Evolutionary conservation across 1,140 invertebrate genomes (phyloP).

Genomic region (Bombus soroeensis): DNA sequence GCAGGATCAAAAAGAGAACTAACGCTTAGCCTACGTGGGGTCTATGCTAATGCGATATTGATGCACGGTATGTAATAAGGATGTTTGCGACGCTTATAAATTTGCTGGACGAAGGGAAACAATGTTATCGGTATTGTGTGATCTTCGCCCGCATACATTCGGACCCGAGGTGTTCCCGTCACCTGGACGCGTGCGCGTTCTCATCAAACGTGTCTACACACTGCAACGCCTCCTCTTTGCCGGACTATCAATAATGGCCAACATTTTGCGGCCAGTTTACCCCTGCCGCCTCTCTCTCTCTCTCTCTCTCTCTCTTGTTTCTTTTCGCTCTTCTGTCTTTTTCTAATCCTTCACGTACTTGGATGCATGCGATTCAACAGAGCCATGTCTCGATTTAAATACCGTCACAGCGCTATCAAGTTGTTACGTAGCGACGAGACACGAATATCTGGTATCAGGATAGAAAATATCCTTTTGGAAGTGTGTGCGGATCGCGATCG

Average conservation of each 20-base stretch:
- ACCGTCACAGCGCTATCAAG: too few species aligned
- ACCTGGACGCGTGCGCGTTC: constrained; percentile 50
- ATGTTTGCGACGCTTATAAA: constrained; percentile 59
- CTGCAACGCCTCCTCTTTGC: constrained; percentile 23
- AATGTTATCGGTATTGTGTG: constrained; percentile 71
- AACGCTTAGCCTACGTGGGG: constrained; percentile 21
- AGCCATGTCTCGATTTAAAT: too few species aligned
- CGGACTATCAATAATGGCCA: constrained; percentile 1
- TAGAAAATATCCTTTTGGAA: too few species aligned
- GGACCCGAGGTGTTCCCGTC: constrained; percentile 60
- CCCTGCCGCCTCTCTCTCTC: not conserved
- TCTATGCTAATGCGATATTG: constrained; percentile 57
- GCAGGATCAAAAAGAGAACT: constrained; percentile 45
- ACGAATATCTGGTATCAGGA: too few species aligned
- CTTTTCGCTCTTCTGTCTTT: not conserved
- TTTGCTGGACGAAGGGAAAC: constrained; percentile 70
- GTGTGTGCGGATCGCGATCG: too few species aligned
- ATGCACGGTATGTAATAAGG: constrained; percentile 61
- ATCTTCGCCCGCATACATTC: constrained; percentile 50
- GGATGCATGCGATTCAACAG: too few species aligned
- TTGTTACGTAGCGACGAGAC: too few species aligned
- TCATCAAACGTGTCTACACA: constrained; percentile 42
- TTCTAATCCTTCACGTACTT: too few species aligned
- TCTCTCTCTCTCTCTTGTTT: not conserved
- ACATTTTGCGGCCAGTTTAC: constrained; percentile 5